Percentiles rank a stretch among this genome's conserved stretches.
Evolutionary conservation across 2,888 invertebrate genomes (phyloP).

Genomic region (Aethes cnicana): DNA sequence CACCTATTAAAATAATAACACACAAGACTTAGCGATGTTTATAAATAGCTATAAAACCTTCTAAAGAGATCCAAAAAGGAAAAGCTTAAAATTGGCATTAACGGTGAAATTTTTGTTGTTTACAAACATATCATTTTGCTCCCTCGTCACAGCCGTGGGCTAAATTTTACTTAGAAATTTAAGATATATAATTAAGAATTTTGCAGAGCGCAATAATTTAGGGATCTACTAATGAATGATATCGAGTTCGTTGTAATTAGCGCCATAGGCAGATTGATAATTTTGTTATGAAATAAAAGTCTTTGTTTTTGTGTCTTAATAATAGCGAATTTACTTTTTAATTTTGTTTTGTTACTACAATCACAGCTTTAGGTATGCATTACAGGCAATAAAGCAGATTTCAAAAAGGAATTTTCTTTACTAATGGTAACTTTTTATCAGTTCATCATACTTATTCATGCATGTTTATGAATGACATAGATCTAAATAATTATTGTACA

Average conservation of each 20-base stretch:
- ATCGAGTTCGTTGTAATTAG: conserved; percentile 80
- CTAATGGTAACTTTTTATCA: no score
- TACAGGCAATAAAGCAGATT: no score
- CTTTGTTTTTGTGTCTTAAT: conserved; percentile 19
- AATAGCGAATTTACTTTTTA: no score
- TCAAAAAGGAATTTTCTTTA: no score
- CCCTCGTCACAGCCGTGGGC: conserved; percentile 69
- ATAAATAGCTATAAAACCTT: conserved; percentile 52
- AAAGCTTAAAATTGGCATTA: conserved; percentile 55
- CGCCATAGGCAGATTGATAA: conserved; percentile 67
- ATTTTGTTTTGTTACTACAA: no score
- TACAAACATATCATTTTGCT: conserved; percentile 81
- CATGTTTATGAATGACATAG: no score
- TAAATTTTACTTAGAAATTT: conserved; percentile 80
- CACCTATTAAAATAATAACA: conserved; percentile 15
- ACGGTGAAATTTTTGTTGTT: conserved; percentile 73
- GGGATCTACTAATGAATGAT: conserved; percentile 79
- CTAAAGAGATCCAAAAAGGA: conserved; percentile 5
- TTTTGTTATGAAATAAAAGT: conserved; percentile 59
- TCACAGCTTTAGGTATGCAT: no score
- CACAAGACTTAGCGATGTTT: conserved; percentile 44
- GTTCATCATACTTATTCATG: no score
- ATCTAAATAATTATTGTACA: no score
- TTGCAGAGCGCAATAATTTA: conserved; percentile 78
- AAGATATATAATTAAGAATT: conserved; percentile 83